Percentiles rank a stretch among this genome's conserved stretches.
Evolutionary conservation across 2,113 vertebrate species (phyloP).

Genomic region (Pelecanus crispus): DNA sequence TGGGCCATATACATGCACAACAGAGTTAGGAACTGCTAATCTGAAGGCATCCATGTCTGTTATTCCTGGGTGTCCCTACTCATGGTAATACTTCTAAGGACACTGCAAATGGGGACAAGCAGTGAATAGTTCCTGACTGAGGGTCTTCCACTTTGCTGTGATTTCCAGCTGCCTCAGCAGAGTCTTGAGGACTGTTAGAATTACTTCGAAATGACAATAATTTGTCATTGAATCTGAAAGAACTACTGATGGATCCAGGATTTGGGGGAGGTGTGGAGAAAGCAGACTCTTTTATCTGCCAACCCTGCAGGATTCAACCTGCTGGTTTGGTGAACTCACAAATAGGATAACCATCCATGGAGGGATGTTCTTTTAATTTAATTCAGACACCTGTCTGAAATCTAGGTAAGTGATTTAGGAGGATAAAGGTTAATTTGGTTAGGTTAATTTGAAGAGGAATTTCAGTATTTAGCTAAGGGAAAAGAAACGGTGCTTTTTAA

Average conservation of each 20-base stretch:
- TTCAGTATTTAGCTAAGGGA: background rate
- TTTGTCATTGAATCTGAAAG: background rate
- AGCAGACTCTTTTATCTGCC: background rate
- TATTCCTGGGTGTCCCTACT: background rate
- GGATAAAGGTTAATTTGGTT: background rate
- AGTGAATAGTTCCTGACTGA: background rate
- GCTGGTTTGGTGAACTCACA: background rate
- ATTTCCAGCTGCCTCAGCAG: background rate
- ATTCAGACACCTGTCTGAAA: background rate
- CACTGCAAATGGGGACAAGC: background rate
- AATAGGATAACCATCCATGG: background rate
- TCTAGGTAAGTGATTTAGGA: background rate
- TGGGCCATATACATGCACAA: background rate
- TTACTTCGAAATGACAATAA: background rate
- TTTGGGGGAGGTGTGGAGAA: background rate
- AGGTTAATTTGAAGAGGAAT: too few species aligned
- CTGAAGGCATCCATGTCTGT: rapidly evolving
- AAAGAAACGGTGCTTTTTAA: rapidly evolving
- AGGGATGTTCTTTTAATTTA: background rate
- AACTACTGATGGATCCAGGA: background rate
- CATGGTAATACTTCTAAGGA: background rate
- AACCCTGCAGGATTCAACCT: background rate
- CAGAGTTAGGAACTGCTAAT: background rate
- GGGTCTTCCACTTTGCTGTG: background rate
- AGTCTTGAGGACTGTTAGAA: background rate